Conservation (phyloP, 2,113 vertebrate species). For the Heloderma charlesbogerti region DNA sequence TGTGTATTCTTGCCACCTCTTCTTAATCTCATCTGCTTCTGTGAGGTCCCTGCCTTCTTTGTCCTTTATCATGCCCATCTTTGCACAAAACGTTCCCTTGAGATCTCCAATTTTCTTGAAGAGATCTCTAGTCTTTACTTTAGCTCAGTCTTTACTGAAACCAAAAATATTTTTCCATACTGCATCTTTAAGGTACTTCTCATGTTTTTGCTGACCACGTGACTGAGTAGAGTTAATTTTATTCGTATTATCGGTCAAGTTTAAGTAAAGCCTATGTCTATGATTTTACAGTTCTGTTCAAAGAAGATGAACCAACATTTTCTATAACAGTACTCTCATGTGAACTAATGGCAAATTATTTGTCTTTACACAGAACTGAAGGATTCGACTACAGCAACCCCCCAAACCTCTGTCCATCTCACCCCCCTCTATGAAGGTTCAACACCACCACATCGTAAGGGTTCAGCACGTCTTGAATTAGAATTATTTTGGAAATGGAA, state of each 20-base stretch:
- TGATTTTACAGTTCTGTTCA: neutral
- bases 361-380: constrained; percentile 38
- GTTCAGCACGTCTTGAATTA: neutral
- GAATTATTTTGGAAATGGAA: neutral
- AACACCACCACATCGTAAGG: neutral
- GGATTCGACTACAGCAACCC: neutral
- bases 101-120: too few species aligned
- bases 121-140: too few species aligned
- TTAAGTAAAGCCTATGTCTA: neutral
- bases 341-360: constrained; percentile 17
- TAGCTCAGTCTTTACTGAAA: neutral
- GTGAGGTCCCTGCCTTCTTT: too few species aligned
- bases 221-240: neutral
- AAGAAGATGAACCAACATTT: too few species aligned
- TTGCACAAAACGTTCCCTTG: too few species aligned
- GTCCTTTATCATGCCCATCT: too few species aligned
- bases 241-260: neutral
- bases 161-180: neutral
- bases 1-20: too few species aligned
- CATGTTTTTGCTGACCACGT: neutral
- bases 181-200: neutral
- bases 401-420: neutral
- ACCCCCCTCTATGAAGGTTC: rapidly evolving
- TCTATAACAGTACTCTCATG: neutral
- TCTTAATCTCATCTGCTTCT: too few species aligned